phyloP scores from a whole-genome alignment of 2,113 vertebrate genomes.

The Azemiops feae region DNA sequence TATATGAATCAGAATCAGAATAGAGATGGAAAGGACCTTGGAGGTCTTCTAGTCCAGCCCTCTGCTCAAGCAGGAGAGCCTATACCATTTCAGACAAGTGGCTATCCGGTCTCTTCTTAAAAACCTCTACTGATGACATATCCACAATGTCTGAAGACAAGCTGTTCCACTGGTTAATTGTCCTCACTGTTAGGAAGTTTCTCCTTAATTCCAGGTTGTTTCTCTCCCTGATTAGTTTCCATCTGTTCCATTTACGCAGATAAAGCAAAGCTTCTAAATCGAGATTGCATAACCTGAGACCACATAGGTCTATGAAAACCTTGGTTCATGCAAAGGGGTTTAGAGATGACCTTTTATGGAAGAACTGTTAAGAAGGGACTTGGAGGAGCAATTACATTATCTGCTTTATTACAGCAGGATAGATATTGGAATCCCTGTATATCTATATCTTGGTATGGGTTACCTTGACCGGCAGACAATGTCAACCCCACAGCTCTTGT shows the following conservation, averaged over 20 bases:
- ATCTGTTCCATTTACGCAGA: slow-evolving; percentile 32
- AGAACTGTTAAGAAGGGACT: background rate
- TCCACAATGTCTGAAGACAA: too few species aligned
- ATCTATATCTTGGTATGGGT: background rate
- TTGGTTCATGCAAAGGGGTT: background rate
- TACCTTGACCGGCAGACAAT: background rate
- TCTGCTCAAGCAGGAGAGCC: too few species aligned
- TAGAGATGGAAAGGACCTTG: too few species aligned
- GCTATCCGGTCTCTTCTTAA: too few species aligned
- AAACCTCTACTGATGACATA: too few species aligned
- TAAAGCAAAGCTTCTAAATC: background rate
- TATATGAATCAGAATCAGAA: too few species aligned
- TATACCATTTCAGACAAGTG: too few species aligned
- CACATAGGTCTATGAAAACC: background rate
- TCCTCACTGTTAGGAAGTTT: too few species aligned
- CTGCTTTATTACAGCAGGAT: background rate
- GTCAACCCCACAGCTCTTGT: background rate
- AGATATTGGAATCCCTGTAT: background rate
- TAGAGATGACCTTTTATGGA: background rate
- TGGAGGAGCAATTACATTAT: background rate
- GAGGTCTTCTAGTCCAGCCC: too few species aligned
- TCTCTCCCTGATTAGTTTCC: too few species aligned
- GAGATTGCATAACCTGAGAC: background rate
- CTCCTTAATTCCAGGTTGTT: too few species aligned
- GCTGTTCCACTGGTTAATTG: too few species aligned